Conservation (phyloP, 2,113 vertebrate genomes). For the Bos javanicus region DNA sequence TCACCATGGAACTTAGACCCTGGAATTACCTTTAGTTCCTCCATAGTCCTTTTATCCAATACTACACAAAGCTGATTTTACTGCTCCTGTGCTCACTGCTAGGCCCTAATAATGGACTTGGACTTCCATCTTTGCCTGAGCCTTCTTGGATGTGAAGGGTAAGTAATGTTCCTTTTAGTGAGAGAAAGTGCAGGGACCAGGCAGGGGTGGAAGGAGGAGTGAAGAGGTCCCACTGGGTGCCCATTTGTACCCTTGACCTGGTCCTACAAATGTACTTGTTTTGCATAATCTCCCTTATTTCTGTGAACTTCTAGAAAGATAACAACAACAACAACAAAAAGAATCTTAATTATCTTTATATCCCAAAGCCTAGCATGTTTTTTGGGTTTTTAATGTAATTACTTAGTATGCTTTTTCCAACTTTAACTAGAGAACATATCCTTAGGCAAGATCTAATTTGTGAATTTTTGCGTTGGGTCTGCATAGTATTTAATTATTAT, state of each 20-base stretch:
- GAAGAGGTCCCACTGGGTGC: accelerated
- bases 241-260: neutral
- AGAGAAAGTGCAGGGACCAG: neutral
- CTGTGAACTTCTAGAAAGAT: neutral
- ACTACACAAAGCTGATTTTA: neutral
- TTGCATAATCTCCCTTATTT: neutral
- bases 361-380: neutral
- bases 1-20: neutral
- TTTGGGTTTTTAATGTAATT: neutral
- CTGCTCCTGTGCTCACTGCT: neutral
- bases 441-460: neutral
- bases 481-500: neutral
- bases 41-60: neutral
- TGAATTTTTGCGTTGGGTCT: neutral
- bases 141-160: neutral
- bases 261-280: neutral
- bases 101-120: no score
- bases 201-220: neutral
- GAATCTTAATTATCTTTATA: neutral
- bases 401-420: neutral
- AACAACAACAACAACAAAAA: neutral
- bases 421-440: neutral
- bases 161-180: neutral
- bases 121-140: neutral
- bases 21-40: neutral